Evolutionary conservation across 1,140 invertebrate species (phyloP).

Genomic region (Bombus cullumanus): DNA sequence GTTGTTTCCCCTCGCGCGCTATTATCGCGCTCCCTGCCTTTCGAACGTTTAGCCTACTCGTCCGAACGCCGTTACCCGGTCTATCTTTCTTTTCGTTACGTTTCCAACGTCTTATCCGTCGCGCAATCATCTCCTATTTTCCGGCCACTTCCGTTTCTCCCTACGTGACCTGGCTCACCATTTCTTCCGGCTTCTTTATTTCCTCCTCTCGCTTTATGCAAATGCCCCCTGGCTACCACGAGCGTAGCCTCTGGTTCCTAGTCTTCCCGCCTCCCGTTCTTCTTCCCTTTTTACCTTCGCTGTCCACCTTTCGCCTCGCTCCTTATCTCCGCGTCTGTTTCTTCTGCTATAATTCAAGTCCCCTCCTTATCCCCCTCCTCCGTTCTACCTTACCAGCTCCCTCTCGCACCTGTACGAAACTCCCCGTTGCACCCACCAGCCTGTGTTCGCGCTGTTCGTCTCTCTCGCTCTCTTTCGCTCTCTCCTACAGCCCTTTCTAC

Average conservation of each 20-base stretch:
- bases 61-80: not conserved
- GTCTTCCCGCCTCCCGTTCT: too few relatives aligned
- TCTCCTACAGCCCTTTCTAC: too few relatives aligned
- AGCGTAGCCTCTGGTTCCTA: not conserved
- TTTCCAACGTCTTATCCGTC: not conserved
- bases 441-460: not conserved
- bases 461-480: not conserved
- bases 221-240: not conserved
- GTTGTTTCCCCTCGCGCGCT: not conserved
- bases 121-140: not conserved
- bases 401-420: constrained; percentile 24
- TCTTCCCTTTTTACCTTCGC: not conserved
- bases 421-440: not conserved
- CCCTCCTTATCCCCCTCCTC: not conserved
- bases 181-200: constrained; percentile 26
- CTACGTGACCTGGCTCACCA: not conserved
- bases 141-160: not conserved
- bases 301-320: not conserved
- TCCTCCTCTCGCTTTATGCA: constrained; percentile 4
- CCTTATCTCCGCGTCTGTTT: constrained; percentile 30
- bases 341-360: constrained; percentile 44
- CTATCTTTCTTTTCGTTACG: not conserved
- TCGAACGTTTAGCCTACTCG: not conserved
- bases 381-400: not conserved
- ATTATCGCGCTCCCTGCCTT: not conserved